Evolutionary conservation across 2,113 vertebrate species (phyloP).

Genomic region (Nycticryphes semicollaris): DNA sequence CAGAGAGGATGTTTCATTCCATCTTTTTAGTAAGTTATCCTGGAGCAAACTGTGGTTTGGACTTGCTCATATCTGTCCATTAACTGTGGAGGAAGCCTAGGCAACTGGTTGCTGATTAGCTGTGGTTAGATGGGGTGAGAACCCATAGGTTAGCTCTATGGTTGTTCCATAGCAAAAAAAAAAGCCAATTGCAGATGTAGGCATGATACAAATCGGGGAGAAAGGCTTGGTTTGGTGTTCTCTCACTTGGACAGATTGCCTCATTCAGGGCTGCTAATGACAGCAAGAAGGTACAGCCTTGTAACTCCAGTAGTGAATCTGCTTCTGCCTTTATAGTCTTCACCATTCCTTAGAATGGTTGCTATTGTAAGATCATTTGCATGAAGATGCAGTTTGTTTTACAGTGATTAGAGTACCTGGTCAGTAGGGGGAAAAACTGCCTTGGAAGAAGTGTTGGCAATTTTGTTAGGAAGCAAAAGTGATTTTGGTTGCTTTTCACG

Average conservation of each 20-base stretch:
- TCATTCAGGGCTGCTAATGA: background rate
- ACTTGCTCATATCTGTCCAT: background rate
- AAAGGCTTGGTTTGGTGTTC: background rate
- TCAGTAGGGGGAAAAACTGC: background rate
- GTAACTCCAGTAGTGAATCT: background rate
- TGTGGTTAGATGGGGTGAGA: background rate
- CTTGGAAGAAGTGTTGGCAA: background rate
- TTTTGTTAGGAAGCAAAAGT: background rate
- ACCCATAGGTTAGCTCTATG: background rate
- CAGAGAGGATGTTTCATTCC: background rate
- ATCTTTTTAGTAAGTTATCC: background rate
- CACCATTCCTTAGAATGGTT: background rate
- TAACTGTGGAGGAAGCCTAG: background rate
- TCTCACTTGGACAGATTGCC: background rate
- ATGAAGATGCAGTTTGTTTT: background rate
- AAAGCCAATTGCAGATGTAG: background rate
- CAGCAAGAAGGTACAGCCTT: background rate
- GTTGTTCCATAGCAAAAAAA: background rate
- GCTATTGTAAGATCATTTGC: background rate
- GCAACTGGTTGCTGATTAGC: background rate
- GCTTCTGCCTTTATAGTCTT: background rate
- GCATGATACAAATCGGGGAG: fast-evolving
- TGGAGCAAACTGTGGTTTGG: background rate
- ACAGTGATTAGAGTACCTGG: background rate
- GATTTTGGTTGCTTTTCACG: background rate